phyloP scores from a whole-genome alignment of 2,113 vertebrate species.

The Sterrhoptilus dennistouni region DNA sequence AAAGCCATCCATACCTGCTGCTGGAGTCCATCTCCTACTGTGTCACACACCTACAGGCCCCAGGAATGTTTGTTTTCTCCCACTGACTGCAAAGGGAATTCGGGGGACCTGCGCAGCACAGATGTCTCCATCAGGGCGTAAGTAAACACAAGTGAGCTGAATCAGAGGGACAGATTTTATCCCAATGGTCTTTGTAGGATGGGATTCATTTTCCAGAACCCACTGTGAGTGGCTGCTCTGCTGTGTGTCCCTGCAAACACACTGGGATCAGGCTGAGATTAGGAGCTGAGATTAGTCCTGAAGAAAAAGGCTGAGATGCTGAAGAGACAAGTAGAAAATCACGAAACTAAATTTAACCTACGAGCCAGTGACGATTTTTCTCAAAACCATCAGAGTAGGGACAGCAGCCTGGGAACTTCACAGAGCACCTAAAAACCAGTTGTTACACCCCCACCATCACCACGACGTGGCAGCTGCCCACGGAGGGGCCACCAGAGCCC shows the following conservation, averaged over 20 bases:
- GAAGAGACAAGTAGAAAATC: background rate
- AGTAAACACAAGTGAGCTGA: background rate
- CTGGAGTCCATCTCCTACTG: background rate
- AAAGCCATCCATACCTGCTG: background rate
- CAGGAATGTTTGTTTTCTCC: background rate
- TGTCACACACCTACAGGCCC: accelerated
- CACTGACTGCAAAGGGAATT: background rate
- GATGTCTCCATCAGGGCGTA: background rate
- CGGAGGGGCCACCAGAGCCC: background rate
- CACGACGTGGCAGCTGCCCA: background rate
- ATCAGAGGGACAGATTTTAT: background rate
- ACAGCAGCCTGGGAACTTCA: background rate
- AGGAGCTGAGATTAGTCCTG: background rate
- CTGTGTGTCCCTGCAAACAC: background rate
- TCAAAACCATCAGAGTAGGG: background rate
- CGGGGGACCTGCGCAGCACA: background rate
- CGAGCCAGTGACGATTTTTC: background rate
- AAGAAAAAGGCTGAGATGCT: background rate
- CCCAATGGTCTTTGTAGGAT: background rate
- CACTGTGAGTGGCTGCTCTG: accelerated
- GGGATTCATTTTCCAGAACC: background rate
- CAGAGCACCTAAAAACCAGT: background rate
- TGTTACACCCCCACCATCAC: background rate
- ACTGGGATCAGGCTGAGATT: background rate
- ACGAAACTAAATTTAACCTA: background rate